Conservation (phyloP, 2,113 vertebrate genomes). For the Grantiella picta region DNA sequence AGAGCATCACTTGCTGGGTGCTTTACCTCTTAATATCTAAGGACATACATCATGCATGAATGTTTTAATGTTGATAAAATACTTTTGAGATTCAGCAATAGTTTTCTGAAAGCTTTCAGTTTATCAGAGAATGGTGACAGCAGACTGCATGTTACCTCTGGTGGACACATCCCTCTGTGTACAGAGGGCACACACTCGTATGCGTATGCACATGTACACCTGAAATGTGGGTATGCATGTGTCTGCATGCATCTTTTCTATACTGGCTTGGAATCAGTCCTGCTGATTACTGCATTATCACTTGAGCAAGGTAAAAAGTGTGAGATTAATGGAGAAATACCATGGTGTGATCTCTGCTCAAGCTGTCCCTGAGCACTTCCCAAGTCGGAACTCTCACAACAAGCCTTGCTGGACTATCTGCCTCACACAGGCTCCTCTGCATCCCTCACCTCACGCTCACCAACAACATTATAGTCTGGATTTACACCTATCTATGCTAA, state of each 20-base stretch:
- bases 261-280: neutral
- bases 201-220: no score
- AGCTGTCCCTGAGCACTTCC: neutral
- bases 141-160: neutral
- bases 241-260: neutral
- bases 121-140: neutral
- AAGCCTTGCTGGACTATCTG: neutral
- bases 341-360: neutral
- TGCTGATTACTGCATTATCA: neutral
- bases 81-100: neutral
- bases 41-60: neutral
- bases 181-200: neutral
- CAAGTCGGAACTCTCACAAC: neutral
- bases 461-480: neutral
- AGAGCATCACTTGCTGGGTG: neutral
- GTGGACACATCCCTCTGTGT: neutral
- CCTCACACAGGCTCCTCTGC: neutral
- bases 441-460: neutral
- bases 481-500: neutral
- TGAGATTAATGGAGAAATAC: neutral
- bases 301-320: neutral
- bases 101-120: neutral
- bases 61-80: neutral
- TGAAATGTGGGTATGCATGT: accelerated
- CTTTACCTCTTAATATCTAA: neutral